Evolutionary conservation across 2,113 vertebrate genomes (phyloP), one percentile per base, ranked within the genome.

Genomic region (Acanthisitta chloris): DNA sequence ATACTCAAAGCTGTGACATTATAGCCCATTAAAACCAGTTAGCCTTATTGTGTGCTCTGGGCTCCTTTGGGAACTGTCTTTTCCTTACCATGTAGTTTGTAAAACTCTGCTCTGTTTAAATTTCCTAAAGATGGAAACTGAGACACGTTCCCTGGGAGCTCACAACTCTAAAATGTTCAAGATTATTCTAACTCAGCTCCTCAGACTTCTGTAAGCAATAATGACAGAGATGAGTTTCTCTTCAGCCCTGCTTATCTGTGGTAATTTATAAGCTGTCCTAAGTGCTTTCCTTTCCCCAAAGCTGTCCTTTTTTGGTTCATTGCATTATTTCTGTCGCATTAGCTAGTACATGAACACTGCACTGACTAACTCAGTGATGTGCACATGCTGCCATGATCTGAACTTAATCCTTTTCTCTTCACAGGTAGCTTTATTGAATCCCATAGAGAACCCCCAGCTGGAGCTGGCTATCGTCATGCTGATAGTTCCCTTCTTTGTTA

Each of bases 401-500:
- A 97, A 96, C 52, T 29, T 23, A 5, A 42, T 90, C 55, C 82
- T 96, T 90, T 97, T 96, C 97, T 96, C 97, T 96, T 92, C 46
- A 49, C 98, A 99, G 99, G 98, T 99, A 96, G 98, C 99, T 95
- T 98, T 99, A 64, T 93, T 99, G 97, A 99, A 99, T 92, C 98
- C 98, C 80, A 99, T 99, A 96, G 94, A 98, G 85, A 99, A 99
- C 96, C 99, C 99, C 71, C 98, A 98, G 89, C 67, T 99, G 98
- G 99, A 99, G 94, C 98, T 99, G 97, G 99, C 99, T 88, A 99
- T 99, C 67, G 99, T 99, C 96, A 99, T 99, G 99, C 98, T 99
- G 94, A 99, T 99, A 66, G 99, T 99, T 78, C 99, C 99, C 42
- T 99, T 99, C 98, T 99, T 99, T 94, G 98, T 99, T 92, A 99